Evolutionary conservation across 2,797 vertebrate genomes (phyloP).

Genomic region (Todus mexicanus): DNA sequence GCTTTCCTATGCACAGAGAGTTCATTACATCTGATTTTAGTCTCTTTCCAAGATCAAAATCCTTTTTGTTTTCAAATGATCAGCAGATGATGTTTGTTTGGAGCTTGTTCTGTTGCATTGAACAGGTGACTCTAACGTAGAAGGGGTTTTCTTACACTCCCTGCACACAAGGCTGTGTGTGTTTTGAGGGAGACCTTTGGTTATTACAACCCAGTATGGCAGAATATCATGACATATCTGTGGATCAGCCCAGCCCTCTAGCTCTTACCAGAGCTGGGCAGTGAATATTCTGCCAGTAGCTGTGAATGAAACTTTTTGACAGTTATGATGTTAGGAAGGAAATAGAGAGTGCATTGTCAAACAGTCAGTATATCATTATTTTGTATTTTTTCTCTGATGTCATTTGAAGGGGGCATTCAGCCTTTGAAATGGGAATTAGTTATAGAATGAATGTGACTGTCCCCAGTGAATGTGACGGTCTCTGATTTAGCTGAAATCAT

Average conservation of each 20-base stretch:
- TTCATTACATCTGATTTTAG: neutral
- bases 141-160: neutral
- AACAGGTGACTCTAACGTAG: neutral
- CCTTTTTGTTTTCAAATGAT: neutral
- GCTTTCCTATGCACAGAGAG: neutral
- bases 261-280: neutral
- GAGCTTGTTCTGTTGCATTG: neutral
- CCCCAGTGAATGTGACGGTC: too few species aligned
- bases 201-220: too few species aligned
- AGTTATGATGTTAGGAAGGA: neutral
- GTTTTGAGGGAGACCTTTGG: neutral
- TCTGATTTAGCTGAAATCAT: neutral
- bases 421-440: neutral
- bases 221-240: neutral
- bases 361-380: neutral
- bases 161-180: neutral
- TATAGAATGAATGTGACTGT: neutral
- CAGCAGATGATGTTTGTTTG: neutral
- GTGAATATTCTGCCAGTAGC: neutral
- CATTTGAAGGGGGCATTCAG: neutral
- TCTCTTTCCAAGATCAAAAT: neutral
- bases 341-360: neutral
- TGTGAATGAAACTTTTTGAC: neutral
- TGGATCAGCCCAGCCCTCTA: neutral
- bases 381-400: neutral